Base-by-base conservation (phyloP, 2,888 invertebrate species). In the Oscheius onirici region DNA sequence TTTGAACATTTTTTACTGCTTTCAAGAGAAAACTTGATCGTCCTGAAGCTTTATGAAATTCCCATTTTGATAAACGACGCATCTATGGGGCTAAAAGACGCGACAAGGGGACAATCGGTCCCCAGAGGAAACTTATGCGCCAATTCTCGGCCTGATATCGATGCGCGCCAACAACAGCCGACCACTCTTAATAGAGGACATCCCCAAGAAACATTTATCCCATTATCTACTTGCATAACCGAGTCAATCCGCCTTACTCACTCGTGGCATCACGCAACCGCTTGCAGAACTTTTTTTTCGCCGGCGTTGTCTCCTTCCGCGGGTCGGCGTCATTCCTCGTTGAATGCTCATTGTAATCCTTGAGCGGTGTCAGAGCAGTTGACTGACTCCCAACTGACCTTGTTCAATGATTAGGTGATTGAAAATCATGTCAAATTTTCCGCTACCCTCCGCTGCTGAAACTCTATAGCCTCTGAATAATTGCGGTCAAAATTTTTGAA, bases 81-180 rank as follows among this genome's bases (percentile, higher is more conserved):
- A 58, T 58, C 58, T 58, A 58, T 58, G n/a, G 63, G 46, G 17
- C 63, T 46, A 63, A 63, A 63, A 63, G 63, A 49, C 46, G 49
- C 63, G 63, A 63, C 63, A 63, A 49, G 63, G 63, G 63, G 49
- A 63, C 63, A 63, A 63, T 63, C 46, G 63, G 49, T 63, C 63
- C 63, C 63, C 49, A 49, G 63, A 63, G 63, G 63, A 63, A 63
- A 63, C 63, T 63, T 63, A 63, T 63, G 63, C 63, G 63, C 63
- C 63, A 63, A 63, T 63, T 63, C 63, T 63, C 63, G 28, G 63
- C 63, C 63, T 63, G 63, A 63, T 63, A 63, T 63, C 63, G 63
- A 63, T 63, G 63, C 63, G 63, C 63, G 63, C 63, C 63, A 63
- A 63, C 63, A 63, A 63, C 63, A 63, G 49, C 61, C 63, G 49